Conservation (phyloP, 2,888 invertebrate genomes). For the Syritta pipiens region DNA sequence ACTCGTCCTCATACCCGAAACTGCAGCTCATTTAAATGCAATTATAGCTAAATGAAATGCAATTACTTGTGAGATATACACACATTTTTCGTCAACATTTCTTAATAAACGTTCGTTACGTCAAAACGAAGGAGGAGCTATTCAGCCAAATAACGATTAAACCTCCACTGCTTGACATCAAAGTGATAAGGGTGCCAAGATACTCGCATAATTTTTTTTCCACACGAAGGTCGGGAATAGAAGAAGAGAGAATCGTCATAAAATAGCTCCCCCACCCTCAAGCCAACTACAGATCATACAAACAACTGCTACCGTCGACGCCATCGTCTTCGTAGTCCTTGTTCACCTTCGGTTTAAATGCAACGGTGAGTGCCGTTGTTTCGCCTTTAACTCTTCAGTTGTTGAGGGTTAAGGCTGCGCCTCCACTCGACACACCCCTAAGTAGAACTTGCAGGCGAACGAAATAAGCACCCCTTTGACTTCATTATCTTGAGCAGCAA, state of each 20-base stretch:
- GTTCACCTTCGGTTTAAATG: constrained; percentile 40
- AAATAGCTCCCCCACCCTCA: constrained; percentile 35
- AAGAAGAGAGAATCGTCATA: constrained; percentile 24
- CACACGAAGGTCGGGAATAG: constrained; percentile 29
- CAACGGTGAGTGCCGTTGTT: constrained; percentile 36
- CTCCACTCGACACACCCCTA: constrained; percentile 37
- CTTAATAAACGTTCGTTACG: constrained; percentile 4
- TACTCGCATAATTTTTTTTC: constrained; percentile 22
- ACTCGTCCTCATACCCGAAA: too few species aligned
- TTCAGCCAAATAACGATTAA: constrained; percentile 33
- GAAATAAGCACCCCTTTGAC: constrained; percentile 27
- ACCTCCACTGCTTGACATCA: constrained; percentile 18
- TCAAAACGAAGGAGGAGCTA: not conserved
- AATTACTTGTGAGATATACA: not conserved
- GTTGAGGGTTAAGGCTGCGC: constrained; percentile 53
- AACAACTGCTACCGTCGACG: too few species aligned
- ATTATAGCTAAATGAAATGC: too few species aligned
- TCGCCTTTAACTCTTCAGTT: constrained; percentile 48
- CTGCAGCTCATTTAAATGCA: too few species aligned
- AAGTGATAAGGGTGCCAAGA: constrained; percentile 37
- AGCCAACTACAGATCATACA: constrained; percentile 31
- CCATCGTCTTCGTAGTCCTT: not conserved
- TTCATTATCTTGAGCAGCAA: constrained; percentile 50
- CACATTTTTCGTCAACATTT: not conserved
- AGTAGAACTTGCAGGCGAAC: constrained; percentile 20